Conservation (phyloP, 2,797 vertebrate species). For the Pseudocheirus occidentalis region DNA sequence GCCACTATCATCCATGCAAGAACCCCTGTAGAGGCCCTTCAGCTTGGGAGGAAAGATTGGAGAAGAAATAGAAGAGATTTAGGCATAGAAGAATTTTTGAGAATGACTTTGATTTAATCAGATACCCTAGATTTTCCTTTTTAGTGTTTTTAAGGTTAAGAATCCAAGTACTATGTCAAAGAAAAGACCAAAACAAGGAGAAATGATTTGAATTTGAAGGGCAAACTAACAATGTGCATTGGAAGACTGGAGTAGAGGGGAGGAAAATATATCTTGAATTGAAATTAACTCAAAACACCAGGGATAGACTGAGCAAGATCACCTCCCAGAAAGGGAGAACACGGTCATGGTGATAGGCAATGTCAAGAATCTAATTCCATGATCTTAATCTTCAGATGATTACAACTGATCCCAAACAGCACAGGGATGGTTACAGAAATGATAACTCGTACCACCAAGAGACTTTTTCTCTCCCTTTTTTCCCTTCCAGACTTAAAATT, state of each 20-base stretch:
- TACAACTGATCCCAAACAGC: neutral
- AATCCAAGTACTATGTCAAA: neutral
- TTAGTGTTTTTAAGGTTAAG: neutral
- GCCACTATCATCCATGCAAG: neutral
- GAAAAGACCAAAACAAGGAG: neutral
- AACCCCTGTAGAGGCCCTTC: neutral
- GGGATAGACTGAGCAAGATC: neutral
- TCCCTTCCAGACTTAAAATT: conserved; percentile 23
- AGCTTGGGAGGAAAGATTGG: neutral
- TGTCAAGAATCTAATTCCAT: neutral
- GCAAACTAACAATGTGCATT: neutral
- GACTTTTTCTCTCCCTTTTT: conserved; percentile 17
- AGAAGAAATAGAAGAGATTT: neutral
- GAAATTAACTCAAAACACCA: neutral
- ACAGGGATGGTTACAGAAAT: neutral
- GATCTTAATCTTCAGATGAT: neutral
- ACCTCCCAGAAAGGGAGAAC: neutral
- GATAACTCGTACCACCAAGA: neutral
- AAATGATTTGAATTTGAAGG: neutral
- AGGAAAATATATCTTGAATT: neutral
- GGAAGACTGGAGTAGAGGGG: neutral
- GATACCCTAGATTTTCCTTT: neutral
- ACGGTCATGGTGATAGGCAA: rapidly evolving
- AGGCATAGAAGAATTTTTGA: neutral
- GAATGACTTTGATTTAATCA: conserved; percentile 16